Evolutionary conservation across 2,113 vertebrate genomes (phyloP).

Genomic region (Phyllostomus discolor): DNA sequence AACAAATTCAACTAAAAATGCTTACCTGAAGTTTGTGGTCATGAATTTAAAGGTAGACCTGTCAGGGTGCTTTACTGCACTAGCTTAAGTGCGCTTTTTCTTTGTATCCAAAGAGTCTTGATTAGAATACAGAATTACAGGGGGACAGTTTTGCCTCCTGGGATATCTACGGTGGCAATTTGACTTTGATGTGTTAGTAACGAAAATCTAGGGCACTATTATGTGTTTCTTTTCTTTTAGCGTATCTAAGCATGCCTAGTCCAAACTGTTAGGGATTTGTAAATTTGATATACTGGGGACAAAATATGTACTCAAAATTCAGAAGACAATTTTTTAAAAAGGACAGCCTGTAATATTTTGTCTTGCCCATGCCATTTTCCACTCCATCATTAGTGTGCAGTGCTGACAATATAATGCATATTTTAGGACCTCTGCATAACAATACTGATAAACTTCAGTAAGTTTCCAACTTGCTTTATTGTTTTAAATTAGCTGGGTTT

Average conservation of each 20-base stretch:
- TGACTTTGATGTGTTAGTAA: slow-evolving; percentile 38
- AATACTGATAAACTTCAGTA: neutral
- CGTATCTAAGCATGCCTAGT: neutral
- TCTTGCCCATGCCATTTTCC: neutral
- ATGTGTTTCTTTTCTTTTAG: neutral
- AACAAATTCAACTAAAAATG: neutral
- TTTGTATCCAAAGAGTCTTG: neutral
- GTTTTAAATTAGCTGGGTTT: neutral
- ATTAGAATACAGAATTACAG: slow-evolving; percentile 19
- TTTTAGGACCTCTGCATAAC: neutral
- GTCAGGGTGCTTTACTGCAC: neutral
- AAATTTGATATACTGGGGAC: neutral
- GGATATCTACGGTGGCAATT: slow-evolving; percentile 26
- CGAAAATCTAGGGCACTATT: slow-evolving; percentile 40
- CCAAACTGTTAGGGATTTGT: neutral
- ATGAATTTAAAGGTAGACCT: neutral
- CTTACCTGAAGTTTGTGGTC: neutral
- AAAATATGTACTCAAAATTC: neutral
- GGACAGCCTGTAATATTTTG: neutral
- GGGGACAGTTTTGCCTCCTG: slow-evolving; percentile 10
- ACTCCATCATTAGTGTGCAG: neutral
- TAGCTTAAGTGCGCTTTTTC: neutral
- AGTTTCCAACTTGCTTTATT: neutral
- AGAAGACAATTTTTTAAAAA: neutral
- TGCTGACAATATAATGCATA: neutral